Evolutionary conservation across 2,113 vertebrate species (phyloP).

Genomic region (Planiliza haematocheilus): DNA sequence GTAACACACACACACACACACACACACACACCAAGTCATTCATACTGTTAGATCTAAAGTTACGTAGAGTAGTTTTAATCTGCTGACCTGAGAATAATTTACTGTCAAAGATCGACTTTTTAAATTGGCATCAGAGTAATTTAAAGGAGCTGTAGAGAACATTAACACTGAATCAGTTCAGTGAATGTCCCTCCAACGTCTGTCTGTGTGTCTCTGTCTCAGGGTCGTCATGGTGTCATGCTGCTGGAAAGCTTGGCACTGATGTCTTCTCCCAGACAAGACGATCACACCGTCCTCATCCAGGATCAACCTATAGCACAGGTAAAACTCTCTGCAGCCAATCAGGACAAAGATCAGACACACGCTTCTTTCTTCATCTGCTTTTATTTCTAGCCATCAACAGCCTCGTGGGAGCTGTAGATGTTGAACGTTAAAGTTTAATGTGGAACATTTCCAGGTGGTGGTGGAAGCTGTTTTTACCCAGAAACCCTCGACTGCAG

Average conservation of each 20-base stretch:
- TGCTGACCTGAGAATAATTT: too few species aligned
- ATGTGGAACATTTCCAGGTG: constrained; percentile 78
- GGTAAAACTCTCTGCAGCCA: constrained; percentile 77
- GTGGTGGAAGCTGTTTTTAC: constrained; percentile 88
- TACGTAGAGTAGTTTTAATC: too few species aligned
- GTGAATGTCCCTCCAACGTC: background rate
- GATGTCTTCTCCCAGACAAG: constrained; percentile 81
- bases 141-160: background rate
- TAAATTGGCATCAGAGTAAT: too few species aligned
- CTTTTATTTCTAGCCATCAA: too few species aligned
- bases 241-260: constrained; percentile 82
- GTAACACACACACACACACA: constrained; percentile 51
- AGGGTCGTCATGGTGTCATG: constrained; percentile 88
- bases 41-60: too few species aligned
- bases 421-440: background rate
- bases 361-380: too few species aligned
- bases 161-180: background rate
- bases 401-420: too few species aligned
- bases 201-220: constrained; percentile 29
- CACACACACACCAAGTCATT: background rate
- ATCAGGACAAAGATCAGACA: constrained; percentile 1
- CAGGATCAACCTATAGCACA: constrained; percentile 72
- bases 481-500: constrained; percentile 83
- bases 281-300: constrained; percentile 82
- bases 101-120: too few species aligned